Evolutionary conservation across 1,140 invertebrate genomes (phyloP).

Genomic region (Bombus superbus): DNA sequence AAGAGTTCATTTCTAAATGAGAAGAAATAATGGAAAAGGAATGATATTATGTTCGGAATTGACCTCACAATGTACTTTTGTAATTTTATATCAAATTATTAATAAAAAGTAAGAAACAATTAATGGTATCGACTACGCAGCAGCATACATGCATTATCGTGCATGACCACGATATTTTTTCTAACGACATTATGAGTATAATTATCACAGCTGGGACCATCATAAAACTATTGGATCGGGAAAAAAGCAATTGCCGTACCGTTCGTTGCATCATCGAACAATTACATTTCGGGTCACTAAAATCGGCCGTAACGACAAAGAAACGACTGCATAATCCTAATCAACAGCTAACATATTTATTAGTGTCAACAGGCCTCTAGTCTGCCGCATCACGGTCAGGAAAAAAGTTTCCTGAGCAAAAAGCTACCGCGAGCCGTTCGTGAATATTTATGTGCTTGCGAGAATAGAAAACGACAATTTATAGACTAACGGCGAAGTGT

Average conservation of each 20-base stretch:
- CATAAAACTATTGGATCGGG: neutral
- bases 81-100: too few relatives aligned
- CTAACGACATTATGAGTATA: neutral
- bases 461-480: conserved; percentile 15
- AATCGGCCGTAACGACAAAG: neutral
- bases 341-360: conserved; percentile 6
- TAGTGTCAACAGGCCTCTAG: neutral
- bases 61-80: too few relatives aligned
- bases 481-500: neutral
- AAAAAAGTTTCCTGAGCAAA: neutral
- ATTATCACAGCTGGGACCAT: neutral
- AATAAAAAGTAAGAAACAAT: neutral
- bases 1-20: too few relatives aligned
- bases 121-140: neutral
- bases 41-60: too few relatives aligned
- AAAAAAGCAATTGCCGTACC: neutral
- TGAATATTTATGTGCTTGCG: conserved; percentile 15
- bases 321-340: neutral
- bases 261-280: neutral
- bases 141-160: neutral
- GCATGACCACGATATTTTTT: neutral
- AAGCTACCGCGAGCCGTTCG: neutral
- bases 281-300: neutral
- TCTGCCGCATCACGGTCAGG: too few relatives aligned
- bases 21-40: too few relatives aligned